Evolutionary conservation across 2,113 vertebrate genomes (phyloP), one percentile per base, ranked within the genome.

Genomic region (Acrocephalus arundinaceus): DNA sequence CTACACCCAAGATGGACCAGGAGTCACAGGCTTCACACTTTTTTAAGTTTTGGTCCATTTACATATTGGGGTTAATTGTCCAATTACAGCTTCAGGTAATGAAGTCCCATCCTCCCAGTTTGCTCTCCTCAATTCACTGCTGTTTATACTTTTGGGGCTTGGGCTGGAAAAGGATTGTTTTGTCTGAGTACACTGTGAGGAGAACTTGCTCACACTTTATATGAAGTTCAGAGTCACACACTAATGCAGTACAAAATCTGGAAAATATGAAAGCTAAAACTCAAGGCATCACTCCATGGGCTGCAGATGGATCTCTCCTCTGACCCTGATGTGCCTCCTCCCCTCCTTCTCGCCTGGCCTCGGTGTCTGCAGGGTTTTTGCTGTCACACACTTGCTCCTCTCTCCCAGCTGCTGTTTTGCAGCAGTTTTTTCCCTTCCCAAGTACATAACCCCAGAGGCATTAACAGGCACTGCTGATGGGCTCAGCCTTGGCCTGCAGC

Each of bases 391-490:
- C 13, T 33, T 21, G 2, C 41, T 91, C 28, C 15, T 61, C 17
- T 90, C 31, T 59, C 15, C 46, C 3, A 3, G 55, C 41, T 85
- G 71, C 66, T 49, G 23, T 45, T 58, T 13, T 2, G 7, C 41
- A 37, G 57, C 4, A 12, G 4, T 2, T 62, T 55, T 51, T 63
- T 8, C 4, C 25, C 14, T 46, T 68, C 70, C 57, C 52, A 61
- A 48, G 4, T 19, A 1, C 1, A 0, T 23, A 17, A 18, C 25
- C 6, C 12, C 31, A 33, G 71, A 52, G 61, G 13, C 0, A 2
- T 39, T 10, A 0, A 0, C 1, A 1, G 17, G 28, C 1, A 0
- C 7, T 2, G 4, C 55, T 74, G 70, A 16, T 20, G 51, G 61
- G 51, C 70, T 90, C 22, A 2, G 74, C 68, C 9, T 35, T n/a